Conservation (phyloP, 2,113 vertebrate species). For the Tauraco erythrolophus region DNA sequence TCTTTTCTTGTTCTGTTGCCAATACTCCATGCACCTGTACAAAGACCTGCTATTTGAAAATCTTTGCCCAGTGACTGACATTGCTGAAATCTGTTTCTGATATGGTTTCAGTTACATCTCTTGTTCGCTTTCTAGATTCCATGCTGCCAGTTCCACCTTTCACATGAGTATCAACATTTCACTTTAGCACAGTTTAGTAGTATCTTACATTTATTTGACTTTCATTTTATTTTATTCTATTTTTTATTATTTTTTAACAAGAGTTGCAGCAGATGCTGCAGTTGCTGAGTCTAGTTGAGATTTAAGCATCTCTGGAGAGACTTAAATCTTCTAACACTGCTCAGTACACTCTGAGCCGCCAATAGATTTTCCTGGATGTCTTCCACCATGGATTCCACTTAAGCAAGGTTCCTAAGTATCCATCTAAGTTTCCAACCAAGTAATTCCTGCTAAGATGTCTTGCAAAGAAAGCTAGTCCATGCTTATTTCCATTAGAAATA, state of each 20-base stretch:
- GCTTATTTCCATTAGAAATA: constrained; percentile 63
- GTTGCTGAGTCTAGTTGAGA: constrained; percentile 6
- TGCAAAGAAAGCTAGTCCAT: constrained; percentile 32
- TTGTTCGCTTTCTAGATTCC: not conserved
- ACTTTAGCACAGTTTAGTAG: not conserved
- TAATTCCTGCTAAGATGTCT: constrained; percentile 59
- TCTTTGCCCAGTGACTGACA: not conserved
- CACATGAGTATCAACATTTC: not conserved
- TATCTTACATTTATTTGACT: not conserved
- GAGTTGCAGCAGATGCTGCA: constrained; percentile 19
- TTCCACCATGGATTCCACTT: constrained; percentile 69
- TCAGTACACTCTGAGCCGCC: constrained; percentile 40
- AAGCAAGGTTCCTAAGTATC: constrained; percentile 63
- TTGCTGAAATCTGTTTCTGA: not conserved
- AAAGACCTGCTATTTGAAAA: constrained; percentile 21
- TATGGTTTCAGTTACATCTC: not conserved
- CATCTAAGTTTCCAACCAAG: constrained; percentile 65
- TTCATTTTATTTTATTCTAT: not conserved
- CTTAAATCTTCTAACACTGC: constrained; percentile 70
- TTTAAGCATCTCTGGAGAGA: constrained; percentile 69
- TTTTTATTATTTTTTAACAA: not conserved
- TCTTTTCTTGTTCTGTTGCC: constrained; percentile 14
- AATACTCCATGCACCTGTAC: constrained; percentile 54
- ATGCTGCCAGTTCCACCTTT: not conserved
- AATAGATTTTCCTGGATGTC: constrained; percentile 72